Evolutionary conservation across 2,888 invertebrate genomes (phyloP).

Genomic region (Cephus runcator): DNA sequence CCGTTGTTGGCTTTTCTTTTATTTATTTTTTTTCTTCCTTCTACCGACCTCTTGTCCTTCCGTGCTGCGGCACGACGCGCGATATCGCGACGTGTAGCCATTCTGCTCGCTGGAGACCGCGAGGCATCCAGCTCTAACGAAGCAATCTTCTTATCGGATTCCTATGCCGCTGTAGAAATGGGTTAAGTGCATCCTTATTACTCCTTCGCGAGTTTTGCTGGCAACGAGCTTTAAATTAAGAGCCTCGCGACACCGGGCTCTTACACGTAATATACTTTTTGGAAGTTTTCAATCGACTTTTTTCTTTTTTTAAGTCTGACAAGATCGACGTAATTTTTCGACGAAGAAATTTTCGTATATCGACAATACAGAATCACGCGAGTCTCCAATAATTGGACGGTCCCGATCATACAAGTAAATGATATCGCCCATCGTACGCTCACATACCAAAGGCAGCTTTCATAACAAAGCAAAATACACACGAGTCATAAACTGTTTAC

Average conservation of each 20-base stretch:
- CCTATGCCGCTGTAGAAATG: neutral
- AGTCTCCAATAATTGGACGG: neutral
- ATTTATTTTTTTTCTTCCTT: neutral
- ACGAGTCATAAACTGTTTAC: neutral
- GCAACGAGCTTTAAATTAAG: neutral
- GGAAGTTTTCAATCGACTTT: neutral
- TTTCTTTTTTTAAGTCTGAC: neutral
- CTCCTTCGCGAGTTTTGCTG: neutral
- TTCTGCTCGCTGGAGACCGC: neutral
- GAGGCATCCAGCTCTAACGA: neutral
- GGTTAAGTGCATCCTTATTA: neutral
- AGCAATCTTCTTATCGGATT: neutral
- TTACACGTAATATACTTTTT: neutral
- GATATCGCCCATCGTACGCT: too few relatives aligned
- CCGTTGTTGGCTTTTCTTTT: neutral
- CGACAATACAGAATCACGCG: neutral
- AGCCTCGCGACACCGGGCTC: neutral
- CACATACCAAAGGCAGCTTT: too few relatives aligned
- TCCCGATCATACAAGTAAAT: neutral
- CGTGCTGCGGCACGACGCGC: neutral
- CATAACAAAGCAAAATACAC: too few relatives aligned
- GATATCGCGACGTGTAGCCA: neutral
- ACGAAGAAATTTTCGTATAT: too few relatives aligned
- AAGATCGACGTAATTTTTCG: neutral
- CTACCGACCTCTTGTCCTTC: neutral